Evolutionary conservation across 2,888 invertebrate species (phyloP).

Genomic region (Entomobrya proxima): DNA sequence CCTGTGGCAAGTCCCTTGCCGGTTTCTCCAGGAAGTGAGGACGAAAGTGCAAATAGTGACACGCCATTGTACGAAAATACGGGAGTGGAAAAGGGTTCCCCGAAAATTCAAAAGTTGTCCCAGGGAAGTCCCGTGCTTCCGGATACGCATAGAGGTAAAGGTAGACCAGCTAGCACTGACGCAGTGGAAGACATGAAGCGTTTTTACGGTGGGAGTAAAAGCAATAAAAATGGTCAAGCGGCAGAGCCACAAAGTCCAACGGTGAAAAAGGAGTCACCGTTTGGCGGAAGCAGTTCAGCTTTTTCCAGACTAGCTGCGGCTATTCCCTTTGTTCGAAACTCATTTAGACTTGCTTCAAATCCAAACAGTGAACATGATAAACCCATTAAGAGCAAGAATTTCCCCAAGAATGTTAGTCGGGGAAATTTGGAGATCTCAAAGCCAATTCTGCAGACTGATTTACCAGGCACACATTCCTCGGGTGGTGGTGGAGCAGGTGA

Average conservation of each 20-base stretch:
- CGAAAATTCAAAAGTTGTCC: conserved; percentile 48
- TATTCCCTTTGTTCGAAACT: conserved; percentile 73
- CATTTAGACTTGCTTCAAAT: conserved; percentile 49
- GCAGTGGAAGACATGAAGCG: conserved; percentile 60
- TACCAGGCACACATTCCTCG: too few species aligned
- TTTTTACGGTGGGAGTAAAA: conserved; percentile 13
- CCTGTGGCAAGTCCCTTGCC: conserved; percentile 72
- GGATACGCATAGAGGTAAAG: conserved; percentile 14
- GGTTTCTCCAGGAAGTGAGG: conserved; percentile 63
- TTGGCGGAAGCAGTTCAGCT: conserved; percentile 65
- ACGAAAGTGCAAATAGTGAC: conserved; percentile 68
- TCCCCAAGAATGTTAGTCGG: conserved; percentile 60
- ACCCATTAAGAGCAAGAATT: conserved; percentile 29
- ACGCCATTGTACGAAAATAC: conserved; percentile 70
- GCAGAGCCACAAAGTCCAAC: neutral
- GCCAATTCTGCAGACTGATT: conserved; percentile 71
- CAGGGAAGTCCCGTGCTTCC: conserved; percentile 1
- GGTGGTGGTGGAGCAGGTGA: conserved; percentile 16
- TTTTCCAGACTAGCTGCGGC: conserved; percentile 72
- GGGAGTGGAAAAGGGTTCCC: conserved; percentile 33
- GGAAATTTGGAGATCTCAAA: conserved; percentile 72
- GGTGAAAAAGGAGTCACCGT: conserved; percentile 34
- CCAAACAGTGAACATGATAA: conserved; percentile 30
- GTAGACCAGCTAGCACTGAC: conserved; percentile 59
- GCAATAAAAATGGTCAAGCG: too few species aligned